Evolutionary conservation across 2,797 vertebrate genomes (phyloP).

Genomic region (Anomalospiza imberbis): DNA sequence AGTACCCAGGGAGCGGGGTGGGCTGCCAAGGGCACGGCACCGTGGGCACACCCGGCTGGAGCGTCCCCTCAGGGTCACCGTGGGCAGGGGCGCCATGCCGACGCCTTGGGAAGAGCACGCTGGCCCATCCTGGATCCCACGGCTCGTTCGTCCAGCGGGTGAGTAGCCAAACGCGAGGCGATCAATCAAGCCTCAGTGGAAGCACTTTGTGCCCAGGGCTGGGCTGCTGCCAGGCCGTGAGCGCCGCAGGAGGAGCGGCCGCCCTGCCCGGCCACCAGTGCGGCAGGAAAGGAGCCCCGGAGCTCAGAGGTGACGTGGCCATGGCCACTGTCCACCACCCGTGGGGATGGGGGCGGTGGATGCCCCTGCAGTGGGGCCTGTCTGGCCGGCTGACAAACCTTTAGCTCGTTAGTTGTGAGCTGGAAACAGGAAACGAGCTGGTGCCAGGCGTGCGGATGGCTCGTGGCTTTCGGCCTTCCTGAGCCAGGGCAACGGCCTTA

Average conservation of each 20-base stretch:
- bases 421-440: background rate
- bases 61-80: background rate
- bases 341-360: background rate
- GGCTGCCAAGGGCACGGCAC: background rate
- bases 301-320: rapidly evolving
- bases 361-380: background rate
- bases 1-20: rapidly evolving
- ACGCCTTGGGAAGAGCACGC: rapidly evolving
- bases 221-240: background rate
- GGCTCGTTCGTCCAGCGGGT: background rate
- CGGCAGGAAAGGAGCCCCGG: rapidly evolving
- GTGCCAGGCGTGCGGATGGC: background rate
- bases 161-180: rapidly evolving
- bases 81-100: rapidly evolving
- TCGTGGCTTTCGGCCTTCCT: background rate
- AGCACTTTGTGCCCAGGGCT: background rate
- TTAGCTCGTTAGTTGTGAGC: background rate
- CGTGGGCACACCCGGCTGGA: rapidly evolving
- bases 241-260: rapidly evolving
- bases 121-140: background rate
- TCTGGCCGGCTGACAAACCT: background rate
- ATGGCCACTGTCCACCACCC: background rate
- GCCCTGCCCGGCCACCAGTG: rapidly evolving
- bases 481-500: rapidly evolving
- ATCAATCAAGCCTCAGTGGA: background rate